Conservation (phyloP, 2,888 invertebrate genomes). For the Leptinotarsa tumamoca region DNA sequence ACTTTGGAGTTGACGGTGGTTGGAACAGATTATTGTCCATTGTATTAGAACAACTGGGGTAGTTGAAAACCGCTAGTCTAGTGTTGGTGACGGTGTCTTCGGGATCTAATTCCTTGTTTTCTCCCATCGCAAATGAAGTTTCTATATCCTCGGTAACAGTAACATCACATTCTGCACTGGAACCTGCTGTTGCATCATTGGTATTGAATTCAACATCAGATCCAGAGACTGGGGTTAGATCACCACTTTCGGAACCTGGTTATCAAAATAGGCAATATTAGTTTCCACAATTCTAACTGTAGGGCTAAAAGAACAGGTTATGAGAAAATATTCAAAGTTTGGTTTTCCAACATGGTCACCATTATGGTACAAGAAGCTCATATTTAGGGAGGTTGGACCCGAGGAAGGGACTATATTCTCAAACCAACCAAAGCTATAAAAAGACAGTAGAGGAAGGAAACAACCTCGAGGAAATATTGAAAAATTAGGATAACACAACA, state of each 20-base stretch:
- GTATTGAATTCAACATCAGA: constrained; percentile 76
- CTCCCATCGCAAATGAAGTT: constrained; percentile 46
- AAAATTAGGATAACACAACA: background rate
- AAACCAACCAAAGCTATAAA: no score
- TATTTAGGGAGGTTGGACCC: no score
- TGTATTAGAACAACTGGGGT: constrained; percentile 16
- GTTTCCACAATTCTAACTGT: background rate
- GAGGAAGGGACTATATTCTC: no score
- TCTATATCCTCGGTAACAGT: constrained; percentile 67
- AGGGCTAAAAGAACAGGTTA: no score
- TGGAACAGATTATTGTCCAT: constrained; percentile 50
- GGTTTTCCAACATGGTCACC: no score
- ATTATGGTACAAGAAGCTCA: no score
- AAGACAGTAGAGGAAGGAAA: no score
- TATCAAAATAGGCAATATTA: background rate
- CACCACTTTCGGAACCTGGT: constrained; percentile 67
- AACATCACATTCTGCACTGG: constrained; percentile 66
- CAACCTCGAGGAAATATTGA: no score
- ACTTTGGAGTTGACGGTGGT: constrained; percentile 46
- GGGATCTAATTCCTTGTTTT: constrained; percentile 48
- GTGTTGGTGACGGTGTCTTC: constrained; percentile 49
- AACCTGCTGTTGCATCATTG: constrained; percentile 77
- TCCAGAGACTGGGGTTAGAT: constrained; percentile 77
- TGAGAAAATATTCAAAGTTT: no score
- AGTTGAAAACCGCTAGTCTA: constrained; percentile 37